A percentile compares a stretch with the other conserved stretches of the same genome.
These are phyloP conservation scores for Rhegmatorhina hoffmannsi DNA, from an alignment of 2,113 vertebrate species.

Conservation along the genomic window DNA sequence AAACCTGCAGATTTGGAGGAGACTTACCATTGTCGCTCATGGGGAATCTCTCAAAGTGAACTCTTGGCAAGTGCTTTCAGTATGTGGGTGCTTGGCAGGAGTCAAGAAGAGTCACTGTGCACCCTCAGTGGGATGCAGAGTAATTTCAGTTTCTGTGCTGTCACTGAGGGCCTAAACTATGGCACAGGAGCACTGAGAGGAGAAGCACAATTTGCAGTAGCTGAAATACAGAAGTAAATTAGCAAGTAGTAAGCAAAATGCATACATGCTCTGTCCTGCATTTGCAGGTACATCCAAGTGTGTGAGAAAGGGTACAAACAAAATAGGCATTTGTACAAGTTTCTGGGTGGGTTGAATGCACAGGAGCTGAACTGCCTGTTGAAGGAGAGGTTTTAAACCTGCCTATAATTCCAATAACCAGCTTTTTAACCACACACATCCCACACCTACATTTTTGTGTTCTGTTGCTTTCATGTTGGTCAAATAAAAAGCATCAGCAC, in stretches of 20 bases:
- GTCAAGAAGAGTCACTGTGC: not conserved
- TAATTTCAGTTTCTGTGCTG: not conserved
- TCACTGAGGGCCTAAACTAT: not conserved
- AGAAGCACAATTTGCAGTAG: not conserved
- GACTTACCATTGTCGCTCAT: not conserved
- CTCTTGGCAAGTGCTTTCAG: not conserved
- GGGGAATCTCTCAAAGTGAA: not conserved
- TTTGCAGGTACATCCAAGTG: not conserved
- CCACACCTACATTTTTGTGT: slow-evolving; percentile 11
- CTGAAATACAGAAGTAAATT: not conserved
- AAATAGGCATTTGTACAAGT: not conserved
- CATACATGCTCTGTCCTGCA: fast-evolving
- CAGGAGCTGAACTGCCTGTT: not conserved
- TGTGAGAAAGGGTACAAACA: not conserved
- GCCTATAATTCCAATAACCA: not conserved
- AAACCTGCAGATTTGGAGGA: not conserved
- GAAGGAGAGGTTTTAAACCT: not conserved
- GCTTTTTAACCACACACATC: slow-evolving; percentile 25
- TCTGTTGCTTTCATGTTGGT: slow-evolving; percentile 28
- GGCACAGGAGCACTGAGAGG: not conserved
- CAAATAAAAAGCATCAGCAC: slow-evolving; percentile 42
- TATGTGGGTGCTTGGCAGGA: not conserved
- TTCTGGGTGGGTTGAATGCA: not conserved
- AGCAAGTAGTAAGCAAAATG: not conserved
- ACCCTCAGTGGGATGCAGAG: not conserved